These are phyloP conservation scores for Drymodes brunneopygia DNA, from an alignment of 2,113 vertebrate genomes.

Conservation along the genomic window DNA sequence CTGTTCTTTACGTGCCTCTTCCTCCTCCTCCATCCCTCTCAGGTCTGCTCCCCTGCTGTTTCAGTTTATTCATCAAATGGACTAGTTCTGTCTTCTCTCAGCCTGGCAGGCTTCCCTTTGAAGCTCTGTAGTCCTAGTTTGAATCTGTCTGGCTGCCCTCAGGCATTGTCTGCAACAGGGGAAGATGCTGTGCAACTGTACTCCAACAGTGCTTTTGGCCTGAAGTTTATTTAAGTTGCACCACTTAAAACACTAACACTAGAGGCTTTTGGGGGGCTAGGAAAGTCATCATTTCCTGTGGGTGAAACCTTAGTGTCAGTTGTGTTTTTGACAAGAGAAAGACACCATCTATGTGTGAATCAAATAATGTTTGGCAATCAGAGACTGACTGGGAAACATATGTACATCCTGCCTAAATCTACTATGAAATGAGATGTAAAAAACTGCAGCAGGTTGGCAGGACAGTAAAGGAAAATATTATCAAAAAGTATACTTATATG, in stretches of 20 bases:
- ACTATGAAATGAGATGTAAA: not conserved
- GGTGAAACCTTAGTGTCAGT: not conserved
- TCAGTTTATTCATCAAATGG: constrained; percentile 36
- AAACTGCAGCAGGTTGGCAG: not conserved
- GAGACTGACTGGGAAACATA: not conserved
- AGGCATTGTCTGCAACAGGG: not conserved
- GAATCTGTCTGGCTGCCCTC: not conserved
- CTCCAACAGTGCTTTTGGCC: not conserved
- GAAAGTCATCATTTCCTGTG: not conserved
- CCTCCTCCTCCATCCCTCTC: not conserved
- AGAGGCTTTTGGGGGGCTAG: not conserved
- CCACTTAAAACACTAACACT: not conserved
- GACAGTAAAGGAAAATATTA: not conserved
- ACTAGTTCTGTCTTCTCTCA: constrained; percentile 13
- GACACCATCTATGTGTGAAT: not conserved
- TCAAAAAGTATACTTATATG: not conserved
- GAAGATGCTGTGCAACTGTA: constrained; percentile 13
- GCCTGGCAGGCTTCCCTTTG: constrained; percentile 37
- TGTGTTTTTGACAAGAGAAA: not conserved
- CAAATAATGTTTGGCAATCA: not conserved
- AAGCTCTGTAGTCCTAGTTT: not conserved
- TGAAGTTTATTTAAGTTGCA: not conserved
- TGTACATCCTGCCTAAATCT: not conserved
- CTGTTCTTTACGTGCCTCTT: not conserved
- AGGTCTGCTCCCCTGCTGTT: not conserved